phyloP scores from a whole-genome alignment of 2,888 invertebrate species.

The Polydrusus cervinus region DNA sequence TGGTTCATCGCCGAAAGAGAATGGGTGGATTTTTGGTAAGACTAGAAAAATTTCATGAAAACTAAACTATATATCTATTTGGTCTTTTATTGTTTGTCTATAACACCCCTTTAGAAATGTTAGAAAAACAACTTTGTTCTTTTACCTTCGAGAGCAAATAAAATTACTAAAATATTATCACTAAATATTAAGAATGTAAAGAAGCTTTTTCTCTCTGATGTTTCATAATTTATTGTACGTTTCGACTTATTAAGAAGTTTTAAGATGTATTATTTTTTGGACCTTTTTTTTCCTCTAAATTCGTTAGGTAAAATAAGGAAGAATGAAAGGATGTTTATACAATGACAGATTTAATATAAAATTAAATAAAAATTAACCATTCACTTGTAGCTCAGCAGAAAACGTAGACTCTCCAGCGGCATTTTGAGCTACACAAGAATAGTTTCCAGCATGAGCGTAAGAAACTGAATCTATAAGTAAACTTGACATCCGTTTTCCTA shows the following conservation, averaged over 20 bases:
- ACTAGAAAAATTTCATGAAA: conserved; percentile 15
- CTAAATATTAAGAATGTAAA: no score
- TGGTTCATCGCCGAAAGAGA: conserved; percentile 73
- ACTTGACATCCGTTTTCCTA: conserved; percentile 78
- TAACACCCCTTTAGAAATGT: conserved; percentile 52
- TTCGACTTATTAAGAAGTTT: no score
- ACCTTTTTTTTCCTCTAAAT: no score
- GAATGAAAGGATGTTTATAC: no score
- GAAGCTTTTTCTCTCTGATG: no score
- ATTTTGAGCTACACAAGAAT: conserved; percentile 80
- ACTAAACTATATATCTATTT: not conserved
- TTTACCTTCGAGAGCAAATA: no score
- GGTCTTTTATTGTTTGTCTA: not conserved
- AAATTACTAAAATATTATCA: no score
- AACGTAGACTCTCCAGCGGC: conserved; percentile 64
- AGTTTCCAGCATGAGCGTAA: conserved; percentile 79
- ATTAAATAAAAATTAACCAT: conserved; percentile 76
- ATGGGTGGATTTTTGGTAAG: conserved; percentile 77
- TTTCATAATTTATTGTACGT: no score
- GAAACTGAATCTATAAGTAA: conserved; percentile 76
- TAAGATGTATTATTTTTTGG: no score
- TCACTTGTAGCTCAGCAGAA: conserved; percentile 76
- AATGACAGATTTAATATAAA: no score
- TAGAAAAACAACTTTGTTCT: no score
- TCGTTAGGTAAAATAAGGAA: no score